Evolutionary conservation across 1,140 invertebrate species (phyloP), one percentile per base, ranked within the genome.

Genomic region (Acromyrmex echinatior): DNA sequence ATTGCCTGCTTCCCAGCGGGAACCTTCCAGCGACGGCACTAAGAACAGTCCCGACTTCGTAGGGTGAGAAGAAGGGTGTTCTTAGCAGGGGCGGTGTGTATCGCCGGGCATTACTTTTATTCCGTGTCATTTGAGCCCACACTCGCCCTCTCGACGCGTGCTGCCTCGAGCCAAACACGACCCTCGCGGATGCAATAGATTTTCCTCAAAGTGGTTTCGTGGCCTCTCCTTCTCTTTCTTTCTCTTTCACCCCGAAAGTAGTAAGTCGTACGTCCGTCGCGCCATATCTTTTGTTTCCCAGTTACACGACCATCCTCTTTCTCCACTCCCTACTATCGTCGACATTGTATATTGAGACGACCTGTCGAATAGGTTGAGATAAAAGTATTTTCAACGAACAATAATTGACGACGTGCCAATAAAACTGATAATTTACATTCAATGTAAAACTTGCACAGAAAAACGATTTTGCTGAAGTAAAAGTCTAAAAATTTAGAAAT

Each of bases 91-190:
- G 87, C 91, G 92, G 89, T 92, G 85, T 92, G 90, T 93, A 91
- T 91, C 90, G 88, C 86, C 89, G 90, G 84, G 92, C 94, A 95
- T 95, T 95, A 95, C 95, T 95, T 95, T 95, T 95, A 95, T 95
- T 95, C 94, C 95, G 95, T 95, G 95, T 95, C 95, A 95, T 95
- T 95, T 95, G 93, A 95, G 94, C 94, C 93, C 93, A 95, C 95
- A 94, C 91, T 94, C 91, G 87, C 88, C 90, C 87, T 88, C 87
- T 90, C 74, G 73, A 79, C 51, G 70, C 74, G 70, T 68, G 80
- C 66, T 58, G 66, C 84, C 80, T 86, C 82, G 65, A 71, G 73
- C 71, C 73, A 76, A 70, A 70, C 74, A 90, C 89, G 77, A 78
- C 65, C 88, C 71, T 82, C 86, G 87, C 89, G 93, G 88, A 92